phyloP scores from a whole-genome alignment of 2,113 vertebrate species.

The rat (Rattus norvegicus) region GRCr8 NC_086039.1:13186501-13187000 shows the following conservation, averaged over 20 bases:
- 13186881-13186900: no score
- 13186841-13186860: background rate
- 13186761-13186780: background rate
- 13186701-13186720: background rate
- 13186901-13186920: background rate
- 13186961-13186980: background rate
- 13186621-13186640: slow-evolving; percentile 65
- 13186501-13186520: background rate
- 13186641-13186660: slow-evolving; percentile 36
- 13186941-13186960: background rate
- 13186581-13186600: slow-evolving; percentile 30
- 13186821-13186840: background rate
- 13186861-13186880: background rate
- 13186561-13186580: slow-evolving; percentile 22
- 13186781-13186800: slow-evolving; percentile 21
- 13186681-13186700: background rate
- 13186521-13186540: background rate
- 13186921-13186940: background rate
- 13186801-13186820: background rate
- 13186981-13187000: background rate
- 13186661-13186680: background rate
- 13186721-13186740: background rate
- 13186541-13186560: background rate
- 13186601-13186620: slow-evolving; percentile 41
- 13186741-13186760: no score